Percentiles rank a stretch among this genome's conserved stretches.
Conservation (phyloP, 2,797 vertebrate species). For the Cichlasoma orientale region DNA sequence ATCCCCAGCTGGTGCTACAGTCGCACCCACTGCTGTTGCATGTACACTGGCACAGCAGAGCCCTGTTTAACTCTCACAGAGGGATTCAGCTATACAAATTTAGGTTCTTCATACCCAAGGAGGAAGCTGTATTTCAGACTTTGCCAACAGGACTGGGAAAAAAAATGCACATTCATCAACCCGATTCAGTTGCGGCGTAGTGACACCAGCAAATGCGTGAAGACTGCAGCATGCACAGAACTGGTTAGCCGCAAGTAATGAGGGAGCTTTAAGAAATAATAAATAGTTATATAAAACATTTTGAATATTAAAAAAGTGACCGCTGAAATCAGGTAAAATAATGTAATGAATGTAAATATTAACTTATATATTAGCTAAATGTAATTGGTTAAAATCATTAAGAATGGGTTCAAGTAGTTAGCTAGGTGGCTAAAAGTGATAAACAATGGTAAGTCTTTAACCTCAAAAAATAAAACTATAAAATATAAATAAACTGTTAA, state of each 20-base stretch:
- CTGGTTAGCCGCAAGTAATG: not conserved
- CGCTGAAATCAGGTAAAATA: not conserved
- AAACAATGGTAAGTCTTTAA: too few species aligned
- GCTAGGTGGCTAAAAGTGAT: too few species aligned
- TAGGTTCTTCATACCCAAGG: not conserved
- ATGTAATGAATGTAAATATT: not conserved
- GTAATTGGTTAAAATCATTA: too few species aligned
- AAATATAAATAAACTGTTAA: too few species aligned
- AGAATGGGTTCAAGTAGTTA: too few species aligned
- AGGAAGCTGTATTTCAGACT: not conserved
- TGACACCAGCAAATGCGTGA: not conserved
- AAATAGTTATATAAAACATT: not conserved
- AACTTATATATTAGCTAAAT: not conserved
- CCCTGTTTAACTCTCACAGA: not conserved
- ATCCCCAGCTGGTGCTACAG: constrained; percentile 34
- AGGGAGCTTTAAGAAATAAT: not conserved
- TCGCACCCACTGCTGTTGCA: constrained; percentile 15
- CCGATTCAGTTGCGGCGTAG: not conserved
- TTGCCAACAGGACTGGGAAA: not conserved
- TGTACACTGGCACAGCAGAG: not conserved
- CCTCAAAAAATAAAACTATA: too few species aligned
- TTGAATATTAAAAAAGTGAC: not conserved
- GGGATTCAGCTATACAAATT: not conserved
- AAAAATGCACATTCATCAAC: not conserved
- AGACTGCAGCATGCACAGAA: not conserved